Evolutionary conservation across 2,888 invertebrate genomes (phyloP).

Genomic region (Hyposoter didymator): DNA sequence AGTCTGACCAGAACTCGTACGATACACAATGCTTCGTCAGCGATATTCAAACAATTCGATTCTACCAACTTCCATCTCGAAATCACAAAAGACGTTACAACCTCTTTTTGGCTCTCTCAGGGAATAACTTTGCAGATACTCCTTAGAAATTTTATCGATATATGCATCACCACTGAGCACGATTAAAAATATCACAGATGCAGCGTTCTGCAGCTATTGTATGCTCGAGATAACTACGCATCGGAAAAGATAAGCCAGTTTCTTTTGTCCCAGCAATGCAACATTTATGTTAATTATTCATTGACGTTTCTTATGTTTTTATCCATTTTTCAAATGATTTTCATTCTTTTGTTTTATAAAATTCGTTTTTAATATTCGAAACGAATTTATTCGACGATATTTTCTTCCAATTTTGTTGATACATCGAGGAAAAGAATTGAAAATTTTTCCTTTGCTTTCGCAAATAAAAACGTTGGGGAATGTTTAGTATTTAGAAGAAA

Average conservation of each 20-base stretch:
- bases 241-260: not conserved
- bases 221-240: not conserved
- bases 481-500: not conserved
- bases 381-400: not conserved
- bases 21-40: slow-evolving; percentile 9
- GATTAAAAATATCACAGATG: slow-evolving; percentile 16
- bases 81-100: not conserved
- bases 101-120: not conserved
- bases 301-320: not conserved
- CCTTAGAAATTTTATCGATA: slow-evolving; percentile 4
- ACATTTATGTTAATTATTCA: not conserved
- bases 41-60: not conserved
- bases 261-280: not conserved
- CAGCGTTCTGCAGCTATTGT: not conserved
- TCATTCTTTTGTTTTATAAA: not conserved
- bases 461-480: not conserved
- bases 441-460: not conserved
- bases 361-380: not conserved
- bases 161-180: not conserved
- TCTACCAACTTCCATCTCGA: not conserved
- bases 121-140: not conserved
- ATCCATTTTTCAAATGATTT: not conserved
- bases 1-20: not conserved
- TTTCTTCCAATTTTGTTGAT: not conserved
- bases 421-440: not conserved